Evolutionary conservation across 64 coral and sea anemone species (phyloP).

Genomic region (Astreopora myriophthalma): DNA sequence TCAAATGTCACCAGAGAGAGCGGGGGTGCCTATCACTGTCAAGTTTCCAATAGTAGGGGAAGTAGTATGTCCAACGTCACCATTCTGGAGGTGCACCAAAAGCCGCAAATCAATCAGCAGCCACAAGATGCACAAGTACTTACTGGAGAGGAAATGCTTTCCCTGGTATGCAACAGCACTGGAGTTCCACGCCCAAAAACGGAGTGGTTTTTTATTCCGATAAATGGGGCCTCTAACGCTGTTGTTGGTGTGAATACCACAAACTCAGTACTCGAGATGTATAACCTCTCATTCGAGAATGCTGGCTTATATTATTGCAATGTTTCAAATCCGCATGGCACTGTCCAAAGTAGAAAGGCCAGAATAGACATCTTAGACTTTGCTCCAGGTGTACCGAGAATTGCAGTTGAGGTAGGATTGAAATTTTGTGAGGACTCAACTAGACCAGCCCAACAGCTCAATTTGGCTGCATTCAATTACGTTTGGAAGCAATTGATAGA

Average conservation of each 20-base stretch:
- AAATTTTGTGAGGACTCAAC: not conserved
- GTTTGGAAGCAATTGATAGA: not conserved
- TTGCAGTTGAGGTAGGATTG: not conserved
- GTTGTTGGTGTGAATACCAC: not conserved
- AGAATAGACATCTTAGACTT: not conserved
- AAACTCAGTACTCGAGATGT: not conserved
- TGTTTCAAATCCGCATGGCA: not conserved
- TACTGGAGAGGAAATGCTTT: not conserved
- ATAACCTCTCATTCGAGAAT: not conserved
- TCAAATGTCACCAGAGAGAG: not conserved
- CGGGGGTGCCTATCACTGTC: conserved; percentile 37
- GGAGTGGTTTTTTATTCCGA: conserved; percentile 31
- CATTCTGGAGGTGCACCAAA: conserved; percentile 34
- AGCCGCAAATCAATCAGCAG: conserved; percentile 8
- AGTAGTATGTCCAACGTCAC: conserved; percentile 47
- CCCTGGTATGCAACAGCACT: not conserved
- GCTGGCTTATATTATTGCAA: conserved; percentile 19
- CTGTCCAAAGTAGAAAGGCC: not conserved
- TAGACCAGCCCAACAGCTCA: not conserved
- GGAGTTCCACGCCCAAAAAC: not conserved
- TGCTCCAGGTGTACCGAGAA: not conserved
- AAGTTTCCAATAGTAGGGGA: conserved; percentile 35
- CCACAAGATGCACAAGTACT: not conserved
- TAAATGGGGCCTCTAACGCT: not conserved
- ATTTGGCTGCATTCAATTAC: not conserved